These are phyloP conservation scores for Apodemus sylvaticus DNA, from an alignment of 2,113 vertebrate genomes.

Conservation along the genomic window DNA sequence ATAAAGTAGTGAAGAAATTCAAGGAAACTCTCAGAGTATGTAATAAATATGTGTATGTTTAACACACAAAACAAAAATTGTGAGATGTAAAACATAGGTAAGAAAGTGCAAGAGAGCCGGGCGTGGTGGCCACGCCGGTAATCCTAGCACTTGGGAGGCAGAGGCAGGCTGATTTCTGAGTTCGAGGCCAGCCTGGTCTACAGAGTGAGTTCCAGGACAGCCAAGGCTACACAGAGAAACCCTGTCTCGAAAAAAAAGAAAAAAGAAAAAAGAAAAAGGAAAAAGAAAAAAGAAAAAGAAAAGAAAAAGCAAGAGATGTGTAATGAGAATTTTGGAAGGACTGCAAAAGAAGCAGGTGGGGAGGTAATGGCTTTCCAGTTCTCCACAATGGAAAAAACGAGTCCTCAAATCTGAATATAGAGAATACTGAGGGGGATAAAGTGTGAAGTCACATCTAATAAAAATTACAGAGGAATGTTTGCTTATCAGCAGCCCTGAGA, in stretches of 20 bases:
- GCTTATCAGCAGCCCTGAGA: not conserved
- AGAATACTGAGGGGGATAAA: not conserved
- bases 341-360: not conserved
- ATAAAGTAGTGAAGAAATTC: not conserved
- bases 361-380: not conserved
- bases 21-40: not conserved
- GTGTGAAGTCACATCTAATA: not conserved
- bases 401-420: not conserved
- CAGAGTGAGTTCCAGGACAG: too few relatives aligned
- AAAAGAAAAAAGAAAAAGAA: too few relatives aligned
- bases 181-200: too few relatives aligned
- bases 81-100: not conserved
- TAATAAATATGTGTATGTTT: not conserved
- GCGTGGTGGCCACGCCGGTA: too few relatives aligned
- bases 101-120: not conserved
- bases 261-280: too few relatives aligned
- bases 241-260: too few relatives aligned
- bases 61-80: not conserved
- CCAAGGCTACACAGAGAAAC: too few relatives aligned
- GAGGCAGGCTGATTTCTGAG: too few relatives aligned
- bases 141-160: too few relatives aligned
- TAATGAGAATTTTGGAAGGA: not conserved
- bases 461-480: not conserved
- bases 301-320: too few relatives aligned
- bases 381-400: not conserved